Evolutionary conservation across 1,140 invertebrate genomes (phyloP).

Genomic region (Matsumurasca onukii): DNA sequence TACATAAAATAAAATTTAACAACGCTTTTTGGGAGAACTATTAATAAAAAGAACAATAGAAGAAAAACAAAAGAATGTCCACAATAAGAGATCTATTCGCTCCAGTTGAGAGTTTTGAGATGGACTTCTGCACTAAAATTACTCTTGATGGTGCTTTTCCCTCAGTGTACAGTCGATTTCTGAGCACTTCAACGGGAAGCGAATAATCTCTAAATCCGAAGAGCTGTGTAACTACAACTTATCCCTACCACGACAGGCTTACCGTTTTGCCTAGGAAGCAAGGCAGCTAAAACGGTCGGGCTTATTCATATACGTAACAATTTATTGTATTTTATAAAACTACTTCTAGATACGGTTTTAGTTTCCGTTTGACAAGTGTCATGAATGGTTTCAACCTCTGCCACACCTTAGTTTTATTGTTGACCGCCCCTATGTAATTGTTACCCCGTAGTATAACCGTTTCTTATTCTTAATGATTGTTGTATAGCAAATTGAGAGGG

Average conservation of each 20-base stretch:
- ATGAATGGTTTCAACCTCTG: slow-evolving; percentile 31
- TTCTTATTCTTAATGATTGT: slow-evolving; percentile 44
- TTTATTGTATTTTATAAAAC: slow-evolving; percentile 34
- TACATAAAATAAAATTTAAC: too few species aligned
- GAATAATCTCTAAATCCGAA: not conserved
- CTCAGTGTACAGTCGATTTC: not conserved
- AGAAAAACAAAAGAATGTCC: too few species aligned
- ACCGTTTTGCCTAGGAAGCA: slow-evolving; percentile 14
- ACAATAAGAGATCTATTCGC: too few species aligned
- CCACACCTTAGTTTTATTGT: slow-evolving; percentile 39
- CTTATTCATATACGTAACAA: slow-evolving; percentile 29
- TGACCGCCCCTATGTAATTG: slow-evolving; percentile 43
- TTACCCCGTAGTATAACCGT: slow-evolving; percentile 44
- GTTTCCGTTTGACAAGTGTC: slow-evolving; percentile 29
- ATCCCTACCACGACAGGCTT: slow-evolving; percentile 12
- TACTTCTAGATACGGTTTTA: slow-evolving; percentile 35
- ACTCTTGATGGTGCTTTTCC: slow-evolving; percentile 7
- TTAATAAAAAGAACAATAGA: too few species aligned
- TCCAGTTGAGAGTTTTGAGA: too few species aligned
- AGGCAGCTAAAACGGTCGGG: slow-evolving; percentile 8
- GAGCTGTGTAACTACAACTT: not conserved
- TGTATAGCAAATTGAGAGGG: slow-evolving; percentile 43
- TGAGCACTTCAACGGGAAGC: not conserved
- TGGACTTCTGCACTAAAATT: not conserved
- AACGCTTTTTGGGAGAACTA: too few species aligned